These are phyloP conservation scores for Reinhardtius hippoglossoides DNA, from an alignment of 2,113 vertebrate genomes.

Conservation along the genomic window DNA sequence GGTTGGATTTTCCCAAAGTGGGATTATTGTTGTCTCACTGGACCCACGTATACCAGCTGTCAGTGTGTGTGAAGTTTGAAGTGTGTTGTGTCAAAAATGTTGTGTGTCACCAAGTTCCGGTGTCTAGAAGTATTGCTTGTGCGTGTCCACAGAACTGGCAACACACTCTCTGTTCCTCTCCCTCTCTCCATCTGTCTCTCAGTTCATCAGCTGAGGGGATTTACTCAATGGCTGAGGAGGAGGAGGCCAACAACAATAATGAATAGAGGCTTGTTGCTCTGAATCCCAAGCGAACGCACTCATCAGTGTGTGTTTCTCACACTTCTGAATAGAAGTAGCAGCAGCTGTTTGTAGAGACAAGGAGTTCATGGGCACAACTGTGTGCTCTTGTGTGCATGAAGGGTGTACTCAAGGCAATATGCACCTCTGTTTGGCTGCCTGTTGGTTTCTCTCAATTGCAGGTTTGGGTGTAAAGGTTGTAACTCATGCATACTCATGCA, in stretches of 20 bases:
- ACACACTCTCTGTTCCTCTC: slow-evolving; percentile 10
- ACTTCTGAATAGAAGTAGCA: slow-evolving; percentile 40
- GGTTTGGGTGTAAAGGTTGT: slow-evolving; percentile 2
- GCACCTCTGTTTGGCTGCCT: neutral
- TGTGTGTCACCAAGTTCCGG: slow-evolving; percentile 16
- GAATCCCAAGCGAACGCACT: slow-evolving; percentile 43
- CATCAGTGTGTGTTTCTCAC: slow-evolving; percentile 61
- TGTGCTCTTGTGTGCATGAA: slow-evolving; percentile 7
- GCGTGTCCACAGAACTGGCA: slow-evolving; percentile 45
- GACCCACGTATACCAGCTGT: neutral
- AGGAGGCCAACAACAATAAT: slow-evolving; percentile 55
- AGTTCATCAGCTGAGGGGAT: slow-evolving; percentile 59
- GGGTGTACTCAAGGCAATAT: neutral
- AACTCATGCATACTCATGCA: slow-evolving; percentile 6
- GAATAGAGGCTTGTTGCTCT: slow-evolving; percentile 54
- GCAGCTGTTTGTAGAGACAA: slow-evolving; percentile 50
- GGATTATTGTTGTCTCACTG: slow-evolving; percentile 4
- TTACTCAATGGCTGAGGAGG: slow-evolving; percentile 50
- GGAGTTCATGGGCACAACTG: slow-evolving; percentile 2
- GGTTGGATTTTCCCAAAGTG: neutral
- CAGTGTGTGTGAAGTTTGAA: slow-evolving; percentile 13
- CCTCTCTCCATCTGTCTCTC: slow-evolving; percentile 4
- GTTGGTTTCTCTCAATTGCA: neutral
- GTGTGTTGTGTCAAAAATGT: slow-evolving; percentile 28
- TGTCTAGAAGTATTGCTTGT: slow-evolving; percentile 29